Evolutionary conservation across 1,140 invertebrate species (phyloP), one percentile per base, ranked within the genome.

Genomic region (Phymastichus coffea): DNA sequence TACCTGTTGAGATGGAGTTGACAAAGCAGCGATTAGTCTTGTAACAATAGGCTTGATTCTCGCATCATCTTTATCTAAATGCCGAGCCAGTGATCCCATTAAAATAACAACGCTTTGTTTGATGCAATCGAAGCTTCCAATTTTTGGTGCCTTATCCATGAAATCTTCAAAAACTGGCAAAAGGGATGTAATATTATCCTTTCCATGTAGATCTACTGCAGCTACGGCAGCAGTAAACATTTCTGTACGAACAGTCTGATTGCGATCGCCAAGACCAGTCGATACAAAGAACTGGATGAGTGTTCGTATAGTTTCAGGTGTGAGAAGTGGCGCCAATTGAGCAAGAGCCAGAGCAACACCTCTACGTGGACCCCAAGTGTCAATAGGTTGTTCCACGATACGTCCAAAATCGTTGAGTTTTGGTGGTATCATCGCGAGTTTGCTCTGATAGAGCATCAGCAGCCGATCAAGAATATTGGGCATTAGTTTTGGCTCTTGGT

Each of bases 1-100:
- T 1, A 99, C 95, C 86, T 94, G 73, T 76, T 99, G 94, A 25
- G 97, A 98, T 9, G 97, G 97, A 33, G 97, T 99, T 6, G 93
- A 93, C 0, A 99, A 81, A 3, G 96, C 93, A 61, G 91, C 87
- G 35, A 99, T 87, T 26, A 99, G 80, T 68, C 95, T 87, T 63
- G 86, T 86, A 14, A 99, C 90, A 67, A 99, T 99, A 2, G 95
- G 94, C 71, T 94, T 91, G 46, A 93, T 87, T 81, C 95, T 75
- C 1, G 87, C 83, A 80, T 98, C 93, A 67, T 91, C 88, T 48
- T 90, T 91, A 60, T 97, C 93, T 63, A 99, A 86, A 85, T 99
- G 96, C 33, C 92, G 85, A 1, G 97, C 97, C 61, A 99, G 81
- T 0, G 91, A 95, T 14, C 97, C 97, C 90, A 99, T 96, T 8